Percentiles rank a stretch among this genome's conserved stretches.
phyloP scores from a whole-genome alignment of 2,113 vertebrate genomes.

The Polyodon spathula region DNA sequence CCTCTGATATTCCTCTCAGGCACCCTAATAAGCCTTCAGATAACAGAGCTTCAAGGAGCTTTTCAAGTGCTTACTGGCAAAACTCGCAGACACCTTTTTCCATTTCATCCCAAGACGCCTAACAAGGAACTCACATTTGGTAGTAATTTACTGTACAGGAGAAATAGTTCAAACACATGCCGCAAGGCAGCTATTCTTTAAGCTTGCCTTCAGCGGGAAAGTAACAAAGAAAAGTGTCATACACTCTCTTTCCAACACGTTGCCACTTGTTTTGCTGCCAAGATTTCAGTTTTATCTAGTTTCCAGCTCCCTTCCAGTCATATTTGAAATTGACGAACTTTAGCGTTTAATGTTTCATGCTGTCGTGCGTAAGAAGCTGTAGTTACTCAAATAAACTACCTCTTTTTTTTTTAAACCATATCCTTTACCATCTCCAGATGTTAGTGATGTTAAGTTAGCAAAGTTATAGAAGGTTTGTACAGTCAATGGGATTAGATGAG shows the following conservation, averaged over 20 bases:
- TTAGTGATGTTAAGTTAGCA: too few relatives aligned
- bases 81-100: slow-evolving; percentile 37
- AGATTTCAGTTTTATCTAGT: neutral
- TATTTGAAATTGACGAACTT: too few relatives aligned
- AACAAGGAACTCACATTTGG: slow-evolving; percentile 42
- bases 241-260: slow-evolving; percentile 3
- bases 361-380: too few relatives aligned
- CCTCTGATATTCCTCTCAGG: too few relatives aligned
- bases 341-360: too few relatives aligned
- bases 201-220: slow-evolving; percentile 16
- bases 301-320: neutral
- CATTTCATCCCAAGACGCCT: slow-evolving; percentile 42
- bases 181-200: slow-evolving; percentile 17
- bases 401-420: too few relatives aligned
- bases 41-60: slow-evolving; percentile 2
- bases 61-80: slow-evolving; percentile 12
- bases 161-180: slow-evolving; percentile 8
- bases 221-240: slow-evolving; percentile 8
- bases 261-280: slow-evolving; percentile 6
- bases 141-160: slow-evolving; percentile 49
- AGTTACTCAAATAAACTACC: too few relatives aligned
- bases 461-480: too few relatives aligned
- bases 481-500: too few relatives aligned
- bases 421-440: too few relatives aligned
- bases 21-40: too few relatives aligned